Evolutionary conservation across 92 coral and sea anemone species (phyloP).

Genomic region (Parazoanthus atlanticus): DNA sequence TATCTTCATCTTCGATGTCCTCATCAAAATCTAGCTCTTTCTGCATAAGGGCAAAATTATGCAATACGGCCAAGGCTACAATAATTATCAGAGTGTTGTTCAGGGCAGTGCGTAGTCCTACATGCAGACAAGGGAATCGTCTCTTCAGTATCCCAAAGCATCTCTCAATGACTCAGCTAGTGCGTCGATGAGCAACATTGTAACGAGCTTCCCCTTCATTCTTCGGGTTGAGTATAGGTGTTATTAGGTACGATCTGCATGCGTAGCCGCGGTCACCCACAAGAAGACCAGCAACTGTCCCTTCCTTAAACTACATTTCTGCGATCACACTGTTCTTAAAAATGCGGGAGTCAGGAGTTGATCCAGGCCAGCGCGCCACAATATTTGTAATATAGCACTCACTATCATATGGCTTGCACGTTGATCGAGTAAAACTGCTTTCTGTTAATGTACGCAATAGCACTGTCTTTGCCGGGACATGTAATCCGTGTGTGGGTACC

Average conservation of each 20-base stretch:
- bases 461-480: slow-evolving; percentile 40
- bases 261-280: too few species aligned
- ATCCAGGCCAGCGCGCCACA: slow-evolving; percentile 49
- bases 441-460: slow-evolving; percentile 46
- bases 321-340: too few species aligned
- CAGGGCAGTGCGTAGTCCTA: slow-evolving; percentile 51
- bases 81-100: slow-evolving; percentile 47
- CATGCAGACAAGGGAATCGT: slow-evolving; percentile 44
- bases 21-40: slow-evolving; percentile 49
- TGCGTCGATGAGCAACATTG: not conserved
- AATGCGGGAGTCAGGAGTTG: not conserved
- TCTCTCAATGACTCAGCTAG: not conserved
- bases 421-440: slow-evolving; percentile 49
- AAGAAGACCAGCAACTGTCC: too few species aligned
- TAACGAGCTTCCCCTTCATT: not conserved
- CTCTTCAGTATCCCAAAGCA: slow-evolving; percentile 43
- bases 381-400: slow-evolving; percentile 42
- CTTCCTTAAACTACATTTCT: too few species aligned
- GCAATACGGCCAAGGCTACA: slow-evolving; percentile 41
- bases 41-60: slow-evolving; percentile 41
- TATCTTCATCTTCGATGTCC: slow-evolving; percentile 54
- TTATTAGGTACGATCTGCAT: too few species aligned
- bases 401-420: slow-evolving; percentile 45
- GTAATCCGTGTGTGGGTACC: slow-evolving; percentile 43
- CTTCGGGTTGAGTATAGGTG: too few species aligned